These are phyloP conservation scores for Apeira syringaria DNA, from an alignment of 2,888 invertebrate genomes.

Conservation along the genomic window DNA sequence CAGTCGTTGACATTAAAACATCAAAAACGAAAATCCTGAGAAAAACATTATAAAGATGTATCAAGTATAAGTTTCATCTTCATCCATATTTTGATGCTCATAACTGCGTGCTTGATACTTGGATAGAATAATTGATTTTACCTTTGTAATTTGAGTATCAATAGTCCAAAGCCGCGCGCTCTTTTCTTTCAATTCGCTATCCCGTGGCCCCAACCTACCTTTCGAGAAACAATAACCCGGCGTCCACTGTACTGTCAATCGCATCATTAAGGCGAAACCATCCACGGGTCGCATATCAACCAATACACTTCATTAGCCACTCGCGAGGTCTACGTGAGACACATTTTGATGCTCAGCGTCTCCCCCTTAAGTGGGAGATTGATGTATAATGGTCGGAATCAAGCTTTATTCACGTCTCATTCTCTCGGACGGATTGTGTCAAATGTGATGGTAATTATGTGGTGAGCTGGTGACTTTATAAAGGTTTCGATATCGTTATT, in stretches of 20 bases:
- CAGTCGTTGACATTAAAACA: too few species aligned
- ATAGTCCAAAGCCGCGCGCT: too few species aligned
- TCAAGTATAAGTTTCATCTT: too few species aligned
- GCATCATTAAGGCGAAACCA: slow-evolving; percentile 66
- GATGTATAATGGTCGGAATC: slow-evolving; percentile 71
- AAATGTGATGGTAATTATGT: slow-evolving; percentile 31
- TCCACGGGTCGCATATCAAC: slow-evolving; percentile 72
- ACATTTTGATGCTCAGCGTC: slow-evolving; percentile 66
- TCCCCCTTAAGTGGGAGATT: slow-evolving; percentile 64
- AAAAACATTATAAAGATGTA: too few species aligned
- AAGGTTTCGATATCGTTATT: slow-evolving; percentile 4
- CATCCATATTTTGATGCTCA: too few species aligned
- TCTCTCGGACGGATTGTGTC: slow-evolving; percentile 35
- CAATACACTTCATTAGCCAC: slow-evolving; percentile 74
- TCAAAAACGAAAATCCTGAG: too few species aligned
- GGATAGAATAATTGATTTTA: too few species aligned
- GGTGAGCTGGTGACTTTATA: slow-evolving; percentile 23
- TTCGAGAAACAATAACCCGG: slow-evolving; percentile 69
- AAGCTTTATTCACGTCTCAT: slow-evolving; percentile 44
- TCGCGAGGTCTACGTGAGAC: slow-evolving; percentile 60
- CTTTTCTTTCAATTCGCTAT: slow-evolving; percentile 31
- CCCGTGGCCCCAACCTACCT: slow-evolving; percentile 50
- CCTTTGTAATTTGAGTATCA: too few species aligned
- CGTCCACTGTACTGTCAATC: slow-evolving; percentile 78
- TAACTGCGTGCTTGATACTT: too few species aligned